Base-by-base conservation (phyloP, 2,888 invertebrate species). In the Xestobium rufovillosum region DNA sequence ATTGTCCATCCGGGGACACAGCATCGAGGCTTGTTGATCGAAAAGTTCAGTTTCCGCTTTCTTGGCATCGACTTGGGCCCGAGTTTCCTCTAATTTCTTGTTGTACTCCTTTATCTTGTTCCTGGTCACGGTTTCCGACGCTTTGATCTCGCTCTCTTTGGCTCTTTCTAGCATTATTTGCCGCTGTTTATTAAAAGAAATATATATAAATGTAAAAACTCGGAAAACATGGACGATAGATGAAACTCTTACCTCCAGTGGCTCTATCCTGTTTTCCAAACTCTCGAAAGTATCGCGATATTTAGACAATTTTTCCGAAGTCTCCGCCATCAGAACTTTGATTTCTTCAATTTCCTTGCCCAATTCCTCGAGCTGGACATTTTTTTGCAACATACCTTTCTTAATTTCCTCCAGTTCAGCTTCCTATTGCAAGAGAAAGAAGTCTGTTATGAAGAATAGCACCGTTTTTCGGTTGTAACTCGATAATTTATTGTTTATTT, bases 331-430 rank as follows among this genome's bases (percentile, higher is more conserved):
- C 41, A 66, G 44, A 1, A 31, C 26, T 17, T 56, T 50, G 3
- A 59, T 48, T 10, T 52, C 50, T 14, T 49, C 46, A n/a, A 57
- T 39, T 36, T 67, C 50, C 42, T 56, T 40, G 47, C 61, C 39
- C 58, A 54, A 3, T 50, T 51, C 26, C 27, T 50, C 57, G 13
- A 56, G 49, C 11, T 69, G 60, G 0, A 57, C 54, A 1, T 58
- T 55, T 34, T 69, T 63, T 41, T 68, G 64, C 16, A 58, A 51
- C 3, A 70, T 52, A 2, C 60, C 59, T 25, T 66, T 68, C 26
- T 65, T 54, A 4, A 65, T 51, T 27, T 66, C 57, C 3, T 44
- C 41, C 26, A 63, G 42, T 35, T 62, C 63, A 33, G 63, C 44
- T 46, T 63, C 56, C 50, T 66, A 19, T 19, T 19, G n/a, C n/a